Base-by-base conservation (phyloP, 2,797 vertebrate genomes). In the Onychomys leucogaster region DNA sequence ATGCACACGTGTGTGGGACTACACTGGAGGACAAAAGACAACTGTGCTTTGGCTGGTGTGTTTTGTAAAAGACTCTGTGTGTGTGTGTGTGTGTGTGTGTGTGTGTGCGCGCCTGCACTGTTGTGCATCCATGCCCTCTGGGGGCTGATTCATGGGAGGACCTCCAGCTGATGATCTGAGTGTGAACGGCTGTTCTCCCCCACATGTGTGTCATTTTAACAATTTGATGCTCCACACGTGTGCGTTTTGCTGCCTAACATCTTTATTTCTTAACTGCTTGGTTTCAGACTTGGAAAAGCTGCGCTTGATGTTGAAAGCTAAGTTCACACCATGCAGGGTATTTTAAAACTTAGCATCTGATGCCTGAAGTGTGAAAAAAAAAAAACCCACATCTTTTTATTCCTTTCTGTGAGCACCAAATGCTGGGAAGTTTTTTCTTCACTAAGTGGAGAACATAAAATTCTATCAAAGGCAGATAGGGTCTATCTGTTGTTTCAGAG, bases 321-420 rank as follows among this genome's bases (percentile, higher is more conserved):
- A 78, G 75, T 97, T 97, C 95, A 96, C 94, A 88, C 96, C 81
- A 89, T 23, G 88, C 78, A 83, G 75, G n/a, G 37, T 91, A 94
- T 97, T 97, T 97, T 89, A 96, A 96, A 98, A 96, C 78, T 71
- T 67, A 88, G 95, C 95, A 75, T 82, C 92, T 96, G 96, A 96
- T 78, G 82, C 75, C 49, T 87, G 86, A 93, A 94, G 97, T 96
- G 97, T 98, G 95, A 95, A 94, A 94, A 91, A 93, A 83, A 46
- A 85, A 16, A 16, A 65, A 43, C 0, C 19, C 71, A 59, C 23
- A 77, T 82, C 90, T 84, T 94, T 95, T 93, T 23, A 81, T 88
- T 95, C 34, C 63, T 77, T 90, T 84, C n/a, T 77, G 27, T 94
- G 69, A 29, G 21, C 76, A 82, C 49, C 0, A 14, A 92, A 93